Evolutionary conservation across 2,888 invertebrate species (phyloP).

Genomic region (Perdita meconis): DNA sequence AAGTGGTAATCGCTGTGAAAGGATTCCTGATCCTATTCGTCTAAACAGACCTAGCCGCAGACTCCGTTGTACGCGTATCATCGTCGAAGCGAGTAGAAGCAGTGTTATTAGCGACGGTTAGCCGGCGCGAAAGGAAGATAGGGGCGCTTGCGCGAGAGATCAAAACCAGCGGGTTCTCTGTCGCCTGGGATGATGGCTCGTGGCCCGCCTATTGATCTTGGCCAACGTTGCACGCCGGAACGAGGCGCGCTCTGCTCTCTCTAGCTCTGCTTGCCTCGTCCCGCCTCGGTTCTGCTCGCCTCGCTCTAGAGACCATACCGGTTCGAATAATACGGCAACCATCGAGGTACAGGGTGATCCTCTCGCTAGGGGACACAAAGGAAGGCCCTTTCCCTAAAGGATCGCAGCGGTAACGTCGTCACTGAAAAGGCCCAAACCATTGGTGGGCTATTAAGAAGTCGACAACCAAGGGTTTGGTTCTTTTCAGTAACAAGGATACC

Average conservation of each 20-base stretch:
- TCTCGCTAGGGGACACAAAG: too few relatives aligned
- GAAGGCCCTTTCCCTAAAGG: too few relatives aligned
- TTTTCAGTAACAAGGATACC: too few relatives aligned
- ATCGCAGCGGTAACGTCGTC: too few relatives aligned
- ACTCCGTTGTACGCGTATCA: constrained; percentile 39
- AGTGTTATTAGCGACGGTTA: constrained; percentile 56
- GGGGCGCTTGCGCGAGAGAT: constrained; percentile 78
- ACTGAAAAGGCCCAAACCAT: too few relatives aligned
- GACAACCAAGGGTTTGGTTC: too few relatives aligned
- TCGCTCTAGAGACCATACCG: constrained; percentile 29
- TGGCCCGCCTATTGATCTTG: constrained; percentile 82
- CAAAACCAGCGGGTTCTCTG: constrained; percentile 76
- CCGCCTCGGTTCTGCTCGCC: constrained; percentile 30
- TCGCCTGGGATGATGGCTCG: constrained; percentile 80
- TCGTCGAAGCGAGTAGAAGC: constrained; percentile 47
- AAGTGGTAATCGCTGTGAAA: too few relatives aligned
- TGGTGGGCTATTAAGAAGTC: too few relatives aligned
- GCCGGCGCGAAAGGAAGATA: constrained; percentile 32
- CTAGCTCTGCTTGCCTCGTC: constrained; percentile 45
- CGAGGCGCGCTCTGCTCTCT: constrained; percentile 62
- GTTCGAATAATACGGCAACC: constrained; percentile 34
- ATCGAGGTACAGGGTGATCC: too few relatives aligned
- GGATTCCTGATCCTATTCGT: too few relatives aligned
- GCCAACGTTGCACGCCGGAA: constrained; percentile 78
- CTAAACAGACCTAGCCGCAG: too few relatives aligned